Base-by-base conservation (phyloP, 2,888 invertebrate genomes). In the Dryococelus australis region DNA sequence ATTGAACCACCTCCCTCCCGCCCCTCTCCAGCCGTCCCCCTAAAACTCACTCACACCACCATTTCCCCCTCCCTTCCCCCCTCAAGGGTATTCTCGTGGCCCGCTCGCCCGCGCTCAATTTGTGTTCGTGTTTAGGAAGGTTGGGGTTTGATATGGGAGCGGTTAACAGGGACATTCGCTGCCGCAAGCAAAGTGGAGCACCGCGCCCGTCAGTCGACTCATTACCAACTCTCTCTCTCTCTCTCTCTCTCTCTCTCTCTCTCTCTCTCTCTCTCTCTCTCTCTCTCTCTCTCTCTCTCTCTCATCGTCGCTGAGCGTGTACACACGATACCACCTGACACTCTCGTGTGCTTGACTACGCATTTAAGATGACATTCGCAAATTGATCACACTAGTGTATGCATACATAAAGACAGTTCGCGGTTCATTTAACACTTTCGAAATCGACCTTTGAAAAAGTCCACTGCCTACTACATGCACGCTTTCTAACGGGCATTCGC, bases 121-220 rank as follows among this genome's bases (percentile, higher is more conserved):
- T 86, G 84, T 79, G 47, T 79, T 84, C 84, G 86, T 87, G 85
- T 85, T 79, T 87, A 84, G 65, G 86, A 87, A 87, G 87, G 86
- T 86, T 87, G 87, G 78, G 84, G 86, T 84, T 87, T 85, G 87
- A 87, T 87, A 86, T 86, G 87, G 24, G 47, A 87, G 86, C 80
- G 80, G 43, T 85, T 47, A 47, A 47, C 43, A 43, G 51, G 51
- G 26, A 85, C 27, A 26, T 1, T 85, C 85, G 47, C 47, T 10
- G 83, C 35, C 28, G 12, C 83, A 28, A 1, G 43, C 4, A 83
- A 83, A 83, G n/a, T 43, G 28, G 83, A 83, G 83, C 83, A 83
- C 83, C 35, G 12, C 65, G 47, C 2, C 12, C 47, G 47, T 10
- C 8, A 47, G 16, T 47, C 10, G 16, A 6, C 65, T 24, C 65